phyloP scores from a whole-genome alignment of 2,797 vertebrate genomes.

The Sebastes cheni region DNA sequence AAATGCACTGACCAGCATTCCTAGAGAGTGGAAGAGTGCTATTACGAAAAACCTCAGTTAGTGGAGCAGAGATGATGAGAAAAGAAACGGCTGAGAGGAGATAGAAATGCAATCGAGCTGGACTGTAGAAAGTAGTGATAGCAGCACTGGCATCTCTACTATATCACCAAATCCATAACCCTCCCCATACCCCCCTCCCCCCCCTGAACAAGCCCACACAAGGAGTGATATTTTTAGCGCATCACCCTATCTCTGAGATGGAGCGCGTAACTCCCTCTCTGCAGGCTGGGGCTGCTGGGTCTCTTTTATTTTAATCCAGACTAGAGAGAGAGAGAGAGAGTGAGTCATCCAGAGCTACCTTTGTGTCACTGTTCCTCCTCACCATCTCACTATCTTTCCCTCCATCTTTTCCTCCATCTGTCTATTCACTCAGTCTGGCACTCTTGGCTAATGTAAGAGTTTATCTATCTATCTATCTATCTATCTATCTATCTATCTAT shows the following conservation, averaged over 20 bases:
- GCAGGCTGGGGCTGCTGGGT: slow-evolving; percentile 80
- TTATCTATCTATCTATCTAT: slow-evolving; percentile 15
- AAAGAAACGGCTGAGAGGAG: background rate
- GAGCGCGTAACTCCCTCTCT: slow-evolving; percentile 80
- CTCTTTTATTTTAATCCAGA: slow-evolving; percentile 87
- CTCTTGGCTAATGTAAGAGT: background rate
- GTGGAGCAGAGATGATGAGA: slow-evolving; percentile 8
- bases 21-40: slow-evolving; percentile 37
- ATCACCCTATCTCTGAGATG: slow-evolving; percentile 82
- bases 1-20: slow-evolving; percentile 47
- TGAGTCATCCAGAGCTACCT: slow-evolving; percentile 85
- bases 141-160: slow-evolving; percentile 38
- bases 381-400: slow-evolving; percentile 61
- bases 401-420: slow-evolving; percentile 56
- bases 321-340: slow-evolving; percentile 62
- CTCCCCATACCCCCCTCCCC: slow-evolving; percentile 33
- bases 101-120: slow-evolving; percentile 17
- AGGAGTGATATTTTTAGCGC: slow-evolving; percentile 82
- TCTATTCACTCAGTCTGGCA: slow-evolving; percentile 28
- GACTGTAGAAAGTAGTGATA: slow-evolving; percentile 11
- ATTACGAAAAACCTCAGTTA: slow-evolving; percentile 53
- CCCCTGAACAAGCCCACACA: slow-evolving; percentile 75
- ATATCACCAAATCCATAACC: slow-evolving; percentile 68
- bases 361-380: slow-evolving; percentile 77
- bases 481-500: slow-evolving; percentile 25